Conservation (phyloP, 2,888 invertebrate species). For the Epiblema foenella region DNA sequence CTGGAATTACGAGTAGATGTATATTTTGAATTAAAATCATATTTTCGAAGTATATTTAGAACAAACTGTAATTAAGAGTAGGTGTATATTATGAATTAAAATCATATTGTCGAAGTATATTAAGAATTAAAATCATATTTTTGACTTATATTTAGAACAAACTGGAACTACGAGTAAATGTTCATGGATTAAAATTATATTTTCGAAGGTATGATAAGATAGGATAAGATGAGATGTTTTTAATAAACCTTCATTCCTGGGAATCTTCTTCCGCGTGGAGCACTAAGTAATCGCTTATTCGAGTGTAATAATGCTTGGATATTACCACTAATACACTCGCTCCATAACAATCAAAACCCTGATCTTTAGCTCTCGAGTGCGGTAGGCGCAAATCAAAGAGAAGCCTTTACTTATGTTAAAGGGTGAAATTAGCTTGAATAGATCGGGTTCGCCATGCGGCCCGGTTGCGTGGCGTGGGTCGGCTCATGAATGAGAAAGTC, state of each 20-base stretch:
- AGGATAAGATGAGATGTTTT: no score
- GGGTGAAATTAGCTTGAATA: constrained; percentile 46
- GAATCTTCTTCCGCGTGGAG: not conserved
- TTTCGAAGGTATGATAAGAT: not conserved
- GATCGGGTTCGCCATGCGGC: constrained; percentile 51
- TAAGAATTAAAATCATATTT: no score
- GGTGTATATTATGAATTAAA: no score
- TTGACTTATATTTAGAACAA: not conserved
- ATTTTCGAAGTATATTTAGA: no score
- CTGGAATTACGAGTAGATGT: no score
- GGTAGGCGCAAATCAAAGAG: constrained; percentile 29
- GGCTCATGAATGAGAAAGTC: constrained; percentile 81
- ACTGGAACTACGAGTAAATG: not conserved
- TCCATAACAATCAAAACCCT: constrained; percentile 2
- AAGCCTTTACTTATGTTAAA: constrained; percentile 41
- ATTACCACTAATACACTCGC: constrained; percentile 10
- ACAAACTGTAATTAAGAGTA: no score
- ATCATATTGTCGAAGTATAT: no score
- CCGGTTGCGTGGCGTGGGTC: constrained; percentile 66
- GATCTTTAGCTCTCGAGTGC: constrained; percentile 6
- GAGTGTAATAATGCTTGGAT: not conserved
- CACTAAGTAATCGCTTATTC: not conserved
- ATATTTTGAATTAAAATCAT: no score
- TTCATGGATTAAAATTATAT: not conserved
- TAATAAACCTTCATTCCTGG: not conserved